Conservation (phyloP, 1,140 invertebrate genomes). For the Bicyclus anynana region DNA sequence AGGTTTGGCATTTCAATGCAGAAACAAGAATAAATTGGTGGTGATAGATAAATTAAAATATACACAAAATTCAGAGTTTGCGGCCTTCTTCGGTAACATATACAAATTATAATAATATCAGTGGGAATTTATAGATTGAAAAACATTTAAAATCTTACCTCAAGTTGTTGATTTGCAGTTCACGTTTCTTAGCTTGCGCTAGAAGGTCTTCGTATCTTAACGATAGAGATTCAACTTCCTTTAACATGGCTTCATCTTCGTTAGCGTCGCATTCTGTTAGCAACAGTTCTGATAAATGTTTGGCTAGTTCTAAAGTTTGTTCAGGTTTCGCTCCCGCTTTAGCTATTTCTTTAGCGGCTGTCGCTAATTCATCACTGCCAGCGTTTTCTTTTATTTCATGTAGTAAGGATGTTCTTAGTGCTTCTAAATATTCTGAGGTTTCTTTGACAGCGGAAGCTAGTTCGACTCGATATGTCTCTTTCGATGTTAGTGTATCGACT, state of each 20-base stretch:
- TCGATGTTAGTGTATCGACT: conserved; percentile 88
- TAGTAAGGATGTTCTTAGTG: conserved; percentile 42
- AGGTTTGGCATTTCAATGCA: no score
- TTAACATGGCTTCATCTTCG: conserved; percentile 81
- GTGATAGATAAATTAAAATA: no score
- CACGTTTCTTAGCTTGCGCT: conserved; percentile 83
- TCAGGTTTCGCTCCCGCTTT: conserved; percentile 63
- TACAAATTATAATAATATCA: background rate
- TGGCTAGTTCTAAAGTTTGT: conserved; percentile 82
- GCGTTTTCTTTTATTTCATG: conserved; percentile 54
- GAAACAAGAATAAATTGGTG: no score
- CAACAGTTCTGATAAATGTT: conserved; percentile 86
- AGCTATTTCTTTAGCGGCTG: conserved; percentile 65
- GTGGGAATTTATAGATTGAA: background rate
- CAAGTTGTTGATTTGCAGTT: conserved; percentile 84
- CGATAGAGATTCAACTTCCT: conserved; percentile 81
- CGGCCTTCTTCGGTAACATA: background rate
- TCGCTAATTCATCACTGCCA: conserved; percentile 57
- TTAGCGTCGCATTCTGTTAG: conserved; percentile 84
- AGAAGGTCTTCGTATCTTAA: conserved; percentile 84
- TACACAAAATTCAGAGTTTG: no score
- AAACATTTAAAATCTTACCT: conserved; percentile 78
- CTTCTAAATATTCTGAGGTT: conserved; percentile 55
- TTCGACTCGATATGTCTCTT: conserved; percentile 88
- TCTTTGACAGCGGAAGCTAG: conserved; percentile 81